phyloP scores from a whole-genome alignment of 2,797 vertebrate genomes.

The Rhabdomys pumilio region DNA sequence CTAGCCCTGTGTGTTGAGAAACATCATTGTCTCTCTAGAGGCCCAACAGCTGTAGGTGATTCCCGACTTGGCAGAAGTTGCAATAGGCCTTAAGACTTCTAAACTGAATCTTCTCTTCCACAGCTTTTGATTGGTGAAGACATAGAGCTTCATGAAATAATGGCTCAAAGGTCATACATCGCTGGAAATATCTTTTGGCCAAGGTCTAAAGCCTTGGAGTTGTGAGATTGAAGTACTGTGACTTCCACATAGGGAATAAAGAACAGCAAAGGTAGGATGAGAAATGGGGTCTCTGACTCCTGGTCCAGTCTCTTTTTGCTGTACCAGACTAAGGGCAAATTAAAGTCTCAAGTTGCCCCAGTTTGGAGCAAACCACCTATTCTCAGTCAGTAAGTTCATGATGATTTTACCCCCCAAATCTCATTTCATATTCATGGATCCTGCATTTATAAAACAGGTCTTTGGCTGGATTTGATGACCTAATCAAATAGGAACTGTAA shows the following conservation, averaged over 20 bases:
- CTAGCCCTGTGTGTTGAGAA: slow-evolving; percentile 71
- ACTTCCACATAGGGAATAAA: background rate
- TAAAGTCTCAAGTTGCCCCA: background rate
- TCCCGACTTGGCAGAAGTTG: slow-evolving; percentile 74
- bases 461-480: slow-evolving; percentile 5
- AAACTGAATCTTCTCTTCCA: slow-evolving; percentile 50
- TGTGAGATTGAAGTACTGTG: background rate
- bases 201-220: background rate
- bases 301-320: background rate
- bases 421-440: slow-evolving; percentile 14
- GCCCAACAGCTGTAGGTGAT: slow-evolving; percentile 77
- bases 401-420: background rate
- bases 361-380: background rate
- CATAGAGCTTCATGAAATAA: background rate
- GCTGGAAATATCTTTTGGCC: background rate
- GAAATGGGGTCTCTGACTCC: background rate
- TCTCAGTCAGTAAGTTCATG: background rate
- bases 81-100: slow-evolving; percentile 5
- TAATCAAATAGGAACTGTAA: slow-evolving; percentile 25
- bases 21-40: slow-evolving; percentile 63
- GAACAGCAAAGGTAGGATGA: background rate
- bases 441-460: background rate
- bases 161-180: background rate
- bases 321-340: background rate
- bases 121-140: slow-evolving; percentile 44